Conservation (phyloP, 1,140 invertebrate genomes). For the Coelopa frigida region DNA sequence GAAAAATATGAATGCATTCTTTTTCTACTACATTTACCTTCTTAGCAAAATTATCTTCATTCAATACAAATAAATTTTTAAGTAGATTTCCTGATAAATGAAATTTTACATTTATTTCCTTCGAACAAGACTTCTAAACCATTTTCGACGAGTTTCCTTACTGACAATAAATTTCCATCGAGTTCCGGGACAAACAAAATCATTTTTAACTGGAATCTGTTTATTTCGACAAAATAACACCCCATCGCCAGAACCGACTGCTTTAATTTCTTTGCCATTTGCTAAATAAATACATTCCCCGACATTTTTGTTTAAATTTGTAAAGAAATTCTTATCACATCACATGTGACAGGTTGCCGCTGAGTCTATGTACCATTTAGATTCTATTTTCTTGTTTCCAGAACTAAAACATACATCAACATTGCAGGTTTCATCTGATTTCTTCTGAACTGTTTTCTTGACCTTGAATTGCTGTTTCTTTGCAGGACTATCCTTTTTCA, state of each 20-base stretch:
- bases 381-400: not conserved
- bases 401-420: slow-evolving; percentile 4
- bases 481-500: not conserved
- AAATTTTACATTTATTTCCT: not conserved
- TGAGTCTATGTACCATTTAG: slow-evolving; percentile 4
- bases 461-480: too few species aligned
- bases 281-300: not conserved
- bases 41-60: not conserved
- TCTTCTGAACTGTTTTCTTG: not conserved
- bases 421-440: not conserved
- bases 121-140: not conserved
- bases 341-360: slow-evolving; percentile 4
- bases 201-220: slow-evolving; percentile 1
- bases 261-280: not conserved
- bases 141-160: not conserved
- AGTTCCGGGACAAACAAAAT: slow-evolving; percentile 6
- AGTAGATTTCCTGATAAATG: not conserved
- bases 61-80: slow-evolving; percentile 4
- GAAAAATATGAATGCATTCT: not conserved
- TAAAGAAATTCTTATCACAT: slow-evolving; percentile 1
- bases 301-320: not conserved
- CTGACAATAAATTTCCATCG: slow-evolving; percentile 2
- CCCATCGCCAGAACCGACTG: not conserved
- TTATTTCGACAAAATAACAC: slow-evolving; percentile 1
- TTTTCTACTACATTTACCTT: not conserved